A percentile compares a stretch with the other conserved stretches of the same genome.
These are phyloP conservation scores for Rhimphoctona megacephalus DNA, from an alignment of 2,888 invertebrate genomes.

Conservation along the genomic window DNA sequence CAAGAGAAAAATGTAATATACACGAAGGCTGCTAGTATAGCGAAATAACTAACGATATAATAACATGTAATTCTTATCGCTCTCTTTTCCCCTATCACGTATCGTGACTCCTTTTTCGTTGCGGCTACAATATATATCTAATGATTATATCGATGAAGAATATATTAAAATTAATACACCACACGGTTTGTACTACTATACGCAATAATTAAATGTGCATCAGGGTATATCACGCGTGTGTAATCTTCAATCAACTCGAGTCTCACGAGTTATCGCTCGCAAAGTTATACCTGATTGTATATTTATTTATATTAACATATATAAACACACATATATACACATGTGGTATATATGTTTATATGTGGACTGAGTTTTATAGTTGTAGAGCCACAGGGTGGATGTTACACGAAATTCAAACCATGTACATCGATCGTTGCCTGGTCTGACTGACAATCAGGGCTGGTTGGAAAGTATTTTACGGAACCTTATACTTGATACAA, in stretches of 20 bases:
- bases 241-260: conserved; percentile 48
- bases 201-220: conserved; percentile 67
- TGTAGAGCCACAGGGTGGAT: conserved; percentile 37
- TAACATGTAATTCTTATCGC: conserved; percentile 60
- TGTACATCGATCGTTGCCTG: conserved; percentile 56
- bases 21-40: conserved; percentile 17
- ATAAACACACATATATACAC: neutral
- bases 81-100: conserved; percentile 27
- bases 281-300: neutral
- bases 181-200: conserved; percentile 31
- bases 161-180: conserved; percentile 57
- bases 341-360: neutral
- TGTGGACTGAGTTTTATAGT: conserved; percentile 49
- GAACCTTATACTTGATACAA: conserved; percentile 64
- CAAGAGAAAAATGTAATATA: conserved; percentile 4
- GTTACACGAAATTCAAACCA: conserved; percentile 61
- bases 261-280: conserved; percentile 58
- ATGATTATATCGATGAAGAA: conserved; percentile 54
- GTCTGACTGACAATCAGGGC: conserved; percentile 74
- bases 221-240: conserved; percentile 46
- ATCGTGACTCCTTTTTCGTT: conserved; percentile 44
- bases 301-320: conserved; percentile 5
- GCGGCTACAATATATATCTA: conserved; percentile 39
- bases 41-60: conserved; percentile 62
- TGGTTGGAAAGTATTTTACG: conserved; percentile 50